Evolutionary conservation across 2,888 invertebrate species (phyloP).

Genomic region (Melinopterus prodromus): DNA sequence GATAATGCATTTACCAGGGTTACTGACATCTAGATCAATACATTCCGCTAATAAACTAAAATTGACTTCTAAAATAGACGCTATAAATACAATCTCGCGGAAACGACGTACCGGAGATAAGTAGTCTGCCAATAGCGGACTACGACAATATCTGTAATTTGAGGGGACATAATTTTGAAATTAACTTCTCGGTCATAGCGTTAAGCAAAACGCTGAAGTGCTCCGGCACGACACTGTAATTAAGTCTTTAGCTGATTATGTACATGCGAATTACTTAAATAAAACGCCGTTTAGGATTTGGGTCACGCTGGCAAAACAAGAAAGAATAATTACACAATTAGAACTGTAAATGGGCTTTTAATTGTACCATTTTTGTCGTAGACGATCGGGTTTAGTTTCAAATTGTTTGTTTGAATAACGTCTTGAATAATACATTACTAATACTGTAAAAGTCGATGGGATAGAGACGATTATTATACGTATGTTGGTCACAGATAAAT

Average conservation of each 20-base stretch:
- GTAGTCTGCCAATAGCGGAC: background rate
- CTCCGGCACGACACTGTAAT: background rate
- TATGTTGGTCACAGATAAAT: too few relatives aligned
- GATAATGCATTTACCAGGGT: background rate
- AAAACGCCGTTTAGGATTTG: too few relatives aligned
- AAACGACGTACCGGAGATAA: background rate
- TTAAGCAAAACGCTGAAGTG: background rate
- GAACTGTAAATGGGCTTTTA: too few relatives aligned
- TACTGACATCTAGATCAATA: background rate
- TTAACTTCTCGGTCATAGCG: background rate
- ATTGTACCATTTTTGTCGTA: too few relatives aligned
- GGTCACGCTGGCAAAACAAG: too few relatives aligned
- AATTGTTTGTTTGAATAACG: too few relatives aligned
- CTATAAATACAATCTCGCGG: background rate
- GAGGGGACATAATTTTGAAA: background rate
- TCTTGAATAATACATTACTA: too few relatives aligned
- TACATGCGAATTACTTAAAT: background rate
- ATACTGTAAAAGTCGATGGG: too few relatives aligned
- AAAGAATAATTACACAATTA: too few relatives aligned
- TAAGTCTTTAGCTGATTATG: background rate
- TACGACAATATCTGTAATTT: background rate
- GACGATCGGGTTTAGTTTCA: too few relatives aligned
- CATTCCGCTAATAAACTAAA: background rate
- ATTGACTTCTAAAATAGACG: background rate
- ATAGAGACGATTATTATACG: too few relatives aligned